Evolutionary conservation across 2,113 vertebrate species (phyloP).

Genomic region (Egretta garzetta): DNA sequence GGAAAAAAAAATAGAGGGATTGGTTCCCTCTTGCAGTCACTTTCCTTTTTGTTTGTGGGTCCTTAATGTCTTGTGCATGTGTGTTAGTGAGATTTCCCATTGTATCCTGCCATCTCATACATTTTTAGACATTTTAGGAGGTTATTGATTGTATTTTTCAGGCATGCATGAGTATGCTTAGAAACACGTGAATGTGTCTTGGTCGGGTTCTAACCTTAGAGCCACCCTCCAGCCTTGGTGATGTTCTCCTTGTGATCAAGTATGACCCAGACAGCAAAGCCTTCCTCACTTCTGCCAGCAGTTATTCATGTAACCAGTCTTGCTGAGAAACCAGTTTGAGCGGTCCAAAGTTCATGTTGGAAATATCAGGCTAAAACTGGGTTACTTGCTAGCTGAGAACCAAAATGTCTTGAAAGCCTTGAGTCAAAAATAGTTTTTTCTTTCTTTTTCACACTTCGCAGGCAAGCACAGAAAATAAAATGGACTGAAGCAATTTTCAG

Average conservation of each 20-base stretch:
- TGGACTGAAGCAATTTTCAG: conserved; percentile 64
- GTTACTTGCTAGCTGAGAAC: conserved; percentile 42
- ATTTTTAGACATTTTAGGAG: background rate
- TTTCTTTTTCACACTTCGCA: conserved; percentile 63
- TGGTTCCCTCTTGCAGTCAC: background rate
- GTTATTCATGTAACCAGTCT: background rate
- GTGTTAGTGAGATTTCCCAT: background rate
- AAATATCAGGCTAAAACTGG: conserved; percentile 55
- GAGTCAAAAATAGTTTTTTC: conserved; percentile 62
- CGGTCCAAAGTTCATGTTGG: background rate
- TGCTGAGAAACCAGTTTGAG: background rate
- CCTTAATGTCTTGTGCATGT: background rate
- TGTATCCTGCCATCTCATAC: background rate
- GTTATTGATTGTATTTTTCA: background rate
- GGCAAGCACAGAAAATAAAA: conserved; percentile 59
- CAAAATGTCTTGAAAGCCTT: conserved; percentile 54
- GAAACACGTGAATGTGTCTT: fast-evolving
- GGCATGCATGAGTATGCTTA: fast-evolving
- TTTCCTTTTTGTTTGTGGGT: background rate
- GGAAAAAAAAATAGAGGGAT: background rate
- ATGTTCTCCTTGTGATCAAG: background rate
- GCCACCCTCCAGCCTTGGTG: background rate
- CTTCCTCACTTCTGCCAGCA: background rate
- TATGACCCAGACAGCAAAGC: background rate
- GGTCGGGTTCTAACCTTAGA: background rate